Conservation (phyloP, 2,888 invertebrate genomes). For the Drosophila paracracens region DNA sequence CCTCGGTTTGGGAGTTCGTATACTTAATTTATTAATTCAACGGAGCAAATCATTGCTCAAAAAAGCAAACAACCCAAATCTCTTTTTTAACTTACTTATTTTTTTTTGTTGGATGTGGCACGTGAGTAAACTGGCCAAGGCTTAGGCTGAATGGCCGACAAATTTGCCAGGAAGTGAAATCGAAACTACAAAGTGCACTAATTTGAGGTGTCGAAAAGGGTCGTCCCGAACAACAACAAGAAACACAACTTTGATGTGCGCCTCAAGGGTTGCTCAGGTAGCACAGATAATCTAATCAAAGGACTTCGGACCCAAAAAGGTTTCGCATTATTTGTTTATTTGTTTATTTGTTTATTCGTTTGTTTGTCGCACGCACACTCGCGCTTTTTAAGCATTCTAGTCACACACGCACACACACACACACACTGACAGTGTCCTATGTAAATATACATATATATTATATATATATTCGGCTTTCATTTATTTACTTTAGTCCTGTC, state of each 20-base stretch:
- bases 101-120: constrained; percentile 14
- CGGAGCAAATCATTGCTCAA: constrained; percentile 76
- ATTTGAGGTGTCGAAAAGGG: constrained; percentile 73
- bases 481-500: constrained; percentile 54
- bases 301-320: constrained; percentile 56
- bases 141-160: constrained; percentile 40
- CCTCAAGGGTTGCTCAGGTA: constrained; percentile 70
- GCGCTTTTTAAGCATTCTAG: constrained; percentile 48
- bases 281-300: constrained; percentile 72
- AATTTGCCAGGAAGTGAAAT: constrained; percentile 40
- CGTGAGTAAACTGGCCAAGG: constrained; percentile 64
- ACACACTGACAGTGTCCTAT: constrained; percentile 10
- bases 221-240: neutral
- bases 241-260: constrained; percentile 69
- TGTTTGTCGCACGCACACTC: constrained; percentile 14
- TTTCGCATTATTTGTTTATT: constrained; percentile 52
- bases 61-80: constrained; percentile 17
- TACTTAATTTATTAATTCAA: constrained; percentile 73
- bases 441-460: constrained; percentile 8
- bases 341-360: constrained; percentile 47
- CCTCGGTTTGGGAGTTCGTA: constrained; percentile 36
- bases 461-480: neutral
- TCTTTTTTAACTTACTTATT: neutral
- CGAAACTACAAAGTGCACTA: constrained; percentile 78
- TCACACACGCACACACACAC: constrained; percentile 41